Evolutionary conservation across 1,140 invertebrate genomes (phyloP).

Genomic region (Bombus superbus): DNA sequence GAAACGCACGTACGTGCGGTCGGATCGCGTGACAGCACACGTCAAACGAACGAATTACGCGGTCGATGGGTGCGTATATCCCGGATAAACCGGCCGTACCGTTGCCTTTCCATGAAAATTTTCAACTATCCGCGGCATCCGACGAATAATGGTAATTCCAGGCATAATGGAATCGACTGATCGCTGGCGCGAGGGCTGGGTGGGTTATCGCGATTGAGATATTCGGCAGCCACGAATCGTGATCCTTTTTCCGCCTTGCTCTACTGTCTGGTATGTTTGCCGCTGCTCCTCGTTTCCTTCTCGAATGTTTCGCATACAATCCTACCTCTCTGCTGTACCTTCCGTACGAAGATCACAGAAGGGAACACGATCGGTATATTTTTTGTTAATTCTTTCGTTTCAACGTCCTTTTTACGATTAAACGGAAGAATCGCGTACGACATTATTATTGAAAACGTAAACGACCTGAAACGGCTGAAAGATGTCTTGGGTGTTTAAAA

Average conservation of each 20-base stretch:
- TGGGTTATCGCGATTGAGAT: constrained; percentile 49
- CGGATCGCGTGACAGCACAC: constrained; percentile 63
- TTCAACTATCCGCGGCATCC: constrained; percentile 49
- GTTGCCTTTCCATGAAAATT: constrained; percentile 51
- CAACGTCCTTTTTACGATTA: too few relatives aligned
- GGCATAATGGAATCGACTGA: constrained; percentile 55
- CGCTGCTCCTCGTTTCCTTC: too few relatives aligned
- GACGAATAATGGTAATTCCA: constrained; percentile 59
- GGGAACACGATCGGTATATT: too few relatives aligned
- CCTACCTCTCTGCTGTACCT: too few relatives aligned
- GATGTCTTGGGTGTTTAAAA: too few relatives aligned
- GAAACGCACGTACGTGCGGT: constrained; percentile 53
- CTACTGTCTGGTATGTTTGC: too few relatives aligned
- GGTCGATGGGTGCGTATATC: constrained; percentile 57
- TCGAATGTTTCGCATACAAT: too few relatives aligned
- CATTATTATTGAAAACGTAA: too few relatives aligned
- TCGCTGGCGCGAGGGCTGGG: not conserved
- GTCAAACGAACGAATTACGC: constrained; percentile 68
- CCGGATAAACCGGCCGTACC: constrained; percentile 59
- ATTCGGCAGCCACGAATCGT: not conserved
- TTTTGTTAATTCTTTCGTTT: too few relatives aligned
- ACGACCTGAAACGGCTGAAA: too few relatives aligned
- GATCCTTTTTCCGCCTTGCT: not conserved
- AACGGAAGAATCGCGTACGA: too few relatives aligned
- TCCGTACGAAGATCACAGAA: too few relatives aligned